These are phyloP conservation scores for Axinella damicornis DNA, from an alignment of 37 sponge, comb jelly and placozoan species.

Conservation along the genomic window DNA sequence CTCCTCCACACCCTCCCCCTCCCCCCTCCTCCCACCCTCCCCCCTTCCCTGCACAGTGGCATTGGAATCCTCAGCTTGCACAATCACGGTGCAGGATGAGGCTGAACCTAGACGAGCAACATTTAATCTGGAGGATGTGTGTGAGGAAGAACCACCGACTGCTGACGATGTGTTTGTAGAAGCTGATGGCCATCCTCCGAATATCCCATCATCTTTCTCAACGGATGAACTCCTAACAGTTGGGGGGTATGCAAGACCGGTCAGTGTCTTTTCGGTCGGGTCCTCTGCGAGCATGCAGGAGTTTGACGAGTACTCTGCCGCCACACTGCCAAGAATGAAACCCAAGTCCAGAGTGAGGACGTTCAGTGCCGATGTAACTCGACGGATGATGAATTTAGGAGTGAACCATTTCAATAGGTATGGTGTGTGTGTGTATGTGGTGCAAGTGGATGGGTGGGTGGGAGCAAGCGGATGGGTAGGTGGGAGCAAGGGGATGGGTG, in stretches of 20 bases:
- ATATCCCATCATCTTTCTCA: not conserved
- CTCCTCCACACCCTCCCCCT: too few species aligned
- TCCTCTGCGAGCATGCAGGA: too few species aligned
- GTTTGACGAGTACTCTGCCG: too few species aligned
- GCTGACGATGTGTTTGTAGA: not conserved
- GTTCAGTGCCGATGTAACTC: not conserved
- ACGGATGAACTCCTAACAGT: not conserved
- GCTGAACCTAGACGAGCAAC: too few species aligned
- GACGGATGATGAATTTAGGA: not conserved
- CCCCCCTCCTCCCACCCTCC: too few species aligned
- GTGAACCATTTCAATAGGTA: slow-evolving; percentile 28
- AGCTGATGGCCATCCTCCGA: too few species aligned
- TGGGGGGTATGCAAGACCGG: not conserved
- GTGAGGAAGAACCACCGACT: not conserved
- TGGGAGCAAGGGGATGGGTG: too few species aligned
- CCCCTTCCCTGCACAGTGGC: not conserved
- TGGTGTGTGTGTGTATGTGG: slow-evolving; percentile 15
- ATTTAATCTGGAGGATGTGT: not conserved
- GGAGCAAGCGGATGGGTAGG: not conserved
- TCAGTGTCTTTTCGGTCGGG: not conserved
- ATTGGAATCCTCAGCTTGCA: too few species aligned
- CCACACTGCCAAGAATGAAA: too few species aligned
- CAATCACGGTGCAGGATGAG: too few species aligned
- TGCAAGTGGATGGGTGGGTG: not conserved
- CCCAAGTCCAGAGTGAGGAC: too few species aligned